Evolutionary conservation across 2,113 vertebrate genomes (phyloP).

Genomic region (Myiopsitta monachus): DNA sequence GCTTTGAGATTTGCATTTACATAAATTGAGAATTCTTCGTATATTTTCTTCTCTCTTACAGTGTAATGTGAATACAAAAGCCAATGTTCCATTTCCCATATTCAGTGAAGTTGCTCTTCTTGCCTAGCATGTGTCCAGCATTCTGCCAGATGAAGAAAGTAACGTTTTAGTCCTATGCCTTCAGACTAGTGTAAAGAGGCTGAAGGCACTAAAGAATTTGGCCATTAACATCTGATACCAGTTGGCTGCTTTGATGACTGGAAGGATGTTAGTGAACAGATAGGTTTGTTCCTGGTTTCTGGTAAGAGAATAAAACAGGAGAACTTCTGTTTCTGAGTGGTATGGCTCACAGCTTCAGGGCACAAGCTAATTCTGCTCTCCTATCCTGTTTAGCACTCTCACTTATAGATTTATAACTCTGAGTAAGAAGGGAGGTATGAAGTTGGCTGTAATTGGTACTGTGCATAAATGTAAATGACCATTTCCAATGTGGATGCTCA

Average conservation of each 20-base stretch:
- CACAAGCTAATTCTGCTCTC: not conserved
- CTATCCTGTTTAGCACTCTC: not conserved
- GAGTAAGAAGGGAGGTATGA: conserved; percentile 22
- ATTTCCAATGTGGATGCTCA: not conserved
- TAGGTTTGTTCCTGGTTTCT: not conserved
- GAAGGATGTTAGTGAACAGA: not conserved
- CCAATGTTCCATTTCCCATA: not conserved
- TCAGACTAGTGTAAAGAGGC: not conserved
- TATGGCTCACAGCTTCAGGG: not conserved
- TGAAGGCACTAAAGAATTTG: not conserved
- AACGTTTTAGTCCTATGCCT: not conserved
- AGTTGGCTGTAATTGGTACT: conserved; percentile 23
- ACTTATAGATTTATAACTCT: conserved; percentile 2
- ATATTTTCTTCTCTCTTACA: not conserved
- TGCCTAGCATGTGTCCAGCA: not conserved
- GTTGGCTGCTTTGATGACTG: not conserved
- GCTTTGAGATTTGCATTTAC: not conserved
- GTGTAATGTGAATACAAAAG: not conserved
- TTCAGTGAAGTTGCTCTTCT: not conserved
- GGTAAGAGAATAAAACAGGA: not conserved
- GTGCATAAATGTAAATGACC: conserved; percentile 18
- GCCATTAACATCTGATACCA: not conserved
- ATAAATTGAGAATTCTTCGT: not conserved
- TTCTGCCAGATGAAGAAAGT: not conserved
- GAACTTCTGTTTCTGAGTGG: not conserved